Conservation (phyloP, 2,113 vertebrate species). For the Corythoichthys haematopterus region DNA sequence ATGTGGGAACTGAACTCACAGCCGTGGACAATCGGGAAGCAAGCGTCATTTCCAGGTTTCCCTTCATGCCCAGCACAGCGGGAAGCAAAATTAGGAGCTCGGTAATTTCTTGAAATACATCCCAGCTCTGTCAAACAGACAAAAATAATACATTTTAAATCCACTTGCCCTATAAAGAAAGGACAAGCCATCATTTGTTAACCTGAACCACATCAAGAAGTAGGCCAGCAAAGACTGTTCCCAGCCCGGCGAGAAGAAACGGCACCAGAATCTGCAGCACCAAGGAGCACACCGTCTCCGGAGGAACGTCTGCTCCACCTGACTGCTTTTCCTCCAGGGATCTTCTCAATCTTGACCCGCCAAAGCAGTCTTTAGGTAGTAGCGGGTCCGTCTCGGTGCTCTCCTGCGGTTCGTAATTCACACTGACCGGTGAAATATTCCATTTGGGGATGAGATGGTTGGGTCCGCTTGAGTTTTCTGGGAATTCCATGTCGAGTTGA, state of each 20-base stretch:
- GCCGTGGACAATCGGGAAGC: conserved; percentile 92
- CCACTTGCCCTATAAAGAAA: too few species aligned
- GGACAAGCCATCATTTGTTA: conserved; percentile 13
- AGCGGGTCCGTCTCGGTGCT: conserved; percentile 60
- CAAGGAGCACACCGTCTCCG: conserved; percentile 66
- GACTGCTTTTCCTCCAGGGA: conserved; percentile 8
- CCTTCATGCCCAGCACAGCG: conserved; percentile 89
- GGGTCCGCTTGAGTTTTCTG: conserved; percentile 4
- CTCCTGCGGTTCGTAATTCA: conserved; percentile 19
- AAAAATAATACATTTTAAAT: neutral
- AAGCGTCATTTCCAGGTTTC: conserved; percentile 94
- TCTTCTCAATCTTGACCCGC: conserved; percentile 15
- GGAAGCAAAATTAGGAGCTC: conserved; percentile 88
- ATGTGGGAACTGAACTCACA: conserved; percentile 60
- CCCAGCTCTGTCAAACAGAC: conserved; percentile 78
- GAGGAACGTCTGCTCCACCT: conserved; percentile 7
- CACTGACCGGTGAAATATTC: conserved; percentile 6
- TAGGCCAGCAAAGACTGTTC: conserved; percentile 80
- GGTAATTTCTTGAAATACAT: conserved; percentile 80
- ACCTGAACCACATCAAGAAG: conserved; percentile 81
- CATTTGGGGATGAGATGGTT: conserved; percentile 11
- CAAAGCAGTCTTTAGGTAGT: conserved; percentile 40
- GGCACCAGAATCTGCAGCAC: conserved; percentile 79
- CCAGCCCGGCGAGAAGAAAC: conserved; percentile 79
- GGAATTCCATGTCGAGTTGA: conserved; percentile 32